Percentiles rank a stretch among this genome's conserved stretches.
Conservation (phyloP, 2,888 invertebrate species). For the Netelia melanura region DNA sequence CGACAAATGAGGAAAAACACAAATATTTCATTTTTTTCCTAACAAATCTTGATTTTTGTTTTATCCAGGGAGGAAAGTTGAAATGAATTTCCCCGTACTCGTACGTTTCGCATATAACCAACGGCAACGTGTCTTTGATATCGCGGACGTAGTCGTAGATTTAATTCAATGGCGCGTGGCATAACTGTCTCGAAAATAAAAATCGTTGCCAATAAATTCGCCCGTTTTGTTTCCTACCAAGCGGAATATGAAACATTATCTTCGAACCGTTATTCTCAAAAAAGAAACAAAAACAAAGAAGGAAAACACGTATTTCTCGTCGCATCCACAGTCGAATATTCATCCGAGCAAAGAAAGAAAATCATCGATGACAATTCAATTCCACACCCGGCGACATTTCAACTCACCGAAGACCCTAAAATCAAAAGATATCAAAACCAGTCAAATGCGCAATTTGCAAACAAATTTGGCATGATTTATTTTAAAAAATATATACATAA, state of each 20-base stretch:
- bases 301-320: no score
- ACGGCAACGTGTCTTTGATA: slow-evolving; percentile 11
- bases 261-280: slow-evolving; percentile 9
- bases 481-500: background rate
- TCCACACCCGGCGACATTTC: background rate
- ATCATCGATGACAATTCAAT: background rate
- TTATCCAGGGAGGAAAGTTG: background rate
- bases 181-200: slow-evolving; percentile 49
- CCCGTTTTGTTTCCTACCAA: slow-evolving; percentile 16
- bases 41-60: no score
- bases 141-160: slow-evolving; percentile 44
- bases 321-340: no score
- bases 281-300: no score
- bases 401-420: background rate
- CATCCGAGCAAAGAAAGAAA: background rate
- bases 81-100: background rate
- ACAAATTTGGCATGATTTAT: no score
- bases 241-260: slow-evolving; percentile 1
- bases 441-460: background rate
- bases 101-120: background rate
- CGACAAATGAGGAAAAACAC: no score
- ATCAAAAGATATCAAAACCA: no score
- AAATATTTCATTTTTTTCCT: background rate
- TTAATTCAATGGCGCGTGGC: slow-evolving; percentile 55
- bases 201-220: slow-evolving; percentile 56